Evolutionary conservation across 2,888 invertebrate genomes (phyloP).

Genomic region (Hartigia nigra): DNA sequence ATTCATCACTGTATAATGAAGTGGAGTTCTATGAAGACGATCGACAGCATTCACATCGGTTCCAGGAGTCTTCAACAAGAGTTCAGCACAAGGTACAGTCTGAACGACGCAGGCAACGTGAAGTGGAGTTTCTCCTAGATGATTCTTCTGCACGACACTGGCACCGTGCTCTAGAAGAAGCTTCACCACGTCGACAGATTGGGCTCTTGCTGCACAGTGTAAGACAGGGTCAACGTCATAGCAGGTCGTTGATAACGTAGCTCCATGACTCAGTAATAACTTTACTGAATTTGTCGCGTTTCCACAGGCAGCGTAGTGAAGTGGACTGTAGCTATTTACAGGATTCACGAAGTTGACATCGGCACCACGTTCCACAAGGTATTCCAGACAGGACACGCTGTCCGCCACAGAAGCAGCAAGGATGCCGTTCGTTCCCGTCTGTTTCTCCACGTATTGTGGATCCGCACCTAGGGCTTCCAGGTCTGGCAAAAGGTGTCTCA

Average conservation of each 20-base stretch:
- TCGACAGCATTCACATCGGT: slow-evolving; percentile 63
- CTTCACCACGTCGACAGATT: slow-evolving; percentile 57
- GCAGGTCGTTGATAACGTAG: slow-evolving; percentile 53
- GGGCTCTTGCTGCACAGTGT: slow-evolving; percentile 66
- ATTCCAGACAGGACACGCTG: slow-evolving; percentile 76
- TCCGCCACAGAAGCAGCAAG: slow-evolving; percentile 83
- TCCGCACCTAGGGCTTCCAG: slow-evolving; percentile 78
- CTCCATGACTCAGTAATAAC: slow-evolving; percentile 63
- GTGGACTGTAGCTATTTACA: slow-evolving; percentile 58
- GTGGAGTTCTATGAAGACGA: slow-evolving; percentile 60
- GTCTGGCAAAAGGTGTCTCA: slow-evolving; percentile 75
- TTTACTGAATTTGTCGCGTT: slow-evolving; percentile 64
- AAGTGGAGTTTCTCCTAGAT: slow-evolving; percentile 66
- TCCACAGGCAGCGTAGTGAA: slow-evolving; percentile 69
- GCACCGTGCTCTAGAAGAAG: slow-evolving; percentile 65
- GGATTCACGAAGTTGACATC: slow-evolving; percentile 72
- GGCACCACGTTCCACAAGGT: slow-evolving; percentile 74
- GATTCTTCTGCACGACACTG: slow-evolving; percentile 59
- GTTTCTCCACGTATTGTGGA: slow-evolving; percentile 76
- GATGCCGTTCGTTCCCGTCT: slow-evolving; percentile 78
- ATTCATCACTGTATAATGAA: slow-evolving; percentile 66
- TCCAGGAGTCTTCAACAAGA: slow-evolving; percentile 51
- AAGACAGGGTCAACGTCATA: slow-evolving; percentile 66
- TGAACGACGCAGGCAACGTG: slow-evolving; percentile 67
- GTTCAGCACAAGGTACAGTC: slow-evolving; percentile 54